These are phyloP conservation scores for Drosophila macrospina DNA, from an alignment of 2,888 invertebrate species.

Conservation along the genomic window DNA sequence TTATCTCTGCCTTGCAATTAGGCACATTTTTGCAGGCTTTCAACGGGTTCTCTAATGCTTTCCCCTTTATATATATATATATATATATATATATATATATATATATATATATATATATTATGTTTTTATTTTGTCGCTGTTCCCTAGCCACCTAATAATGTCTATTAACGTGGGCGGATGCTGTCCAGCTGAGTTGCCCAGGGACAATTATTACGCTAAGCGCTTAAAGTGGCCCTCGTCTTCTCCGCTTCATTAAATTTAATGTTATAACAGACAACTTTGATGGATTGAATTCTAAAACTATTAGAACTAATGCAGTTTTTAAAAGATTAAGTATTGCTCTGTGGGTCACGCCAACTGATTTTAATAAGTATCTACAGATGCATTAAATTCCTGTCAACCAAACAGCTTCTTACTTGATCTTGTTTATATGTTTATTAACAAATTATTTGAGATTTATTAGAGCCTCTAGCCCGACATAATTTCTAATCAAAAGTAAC, in stretches of 20 bases:
- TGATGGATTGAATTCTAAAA: not conserved
- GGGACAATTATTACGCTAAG: slow-evolving; percentile 43
- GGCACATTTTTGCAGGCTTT: slow-evolving; percentile 39
- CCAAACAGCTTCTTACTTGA: too few species aligned
- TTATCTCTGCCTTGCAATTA: slow-evolving; percentile 55
- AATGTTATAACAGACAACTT: not conserved
- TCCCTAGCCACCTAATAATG: slow-evolving; percentile 51
- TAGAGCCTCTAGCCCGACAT: too few species aligned
- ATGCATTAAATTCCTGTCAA: too few species aligned
- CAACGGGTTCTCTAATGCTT: slow-evolving; percentile 39
- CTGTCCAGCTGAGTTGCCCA: slow-evolving; percentile 30
- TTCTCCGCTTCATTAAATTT: slow-evolving; percentile 21
- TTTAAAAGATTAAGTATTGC: too few species aligned
- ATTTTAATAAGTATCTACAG: too few species aligned
- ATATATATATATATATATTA: not conserved
- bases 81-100: not conserved
- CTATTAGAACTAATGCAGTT: not conserved
- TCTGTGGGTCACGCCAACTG: too few species aligned
- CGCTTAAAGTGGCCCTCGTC: slow-evolving; percentile 19
- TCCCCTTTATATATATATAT: slow-evolving; percentile 6
- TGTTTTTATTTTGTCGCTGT: slow-evolving; percentile 3
- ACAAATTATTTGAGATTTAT: too few species aligned
- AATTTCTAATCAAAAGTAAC: too few species aligned
- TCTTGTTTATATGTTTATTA: too few species aligned
- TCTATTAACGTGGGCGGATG: slow-evolving; percentile 45